phyloP scores from a whole-genome alignment of 2,113 vertebrate species.

The Nibea coibor region DNA sequence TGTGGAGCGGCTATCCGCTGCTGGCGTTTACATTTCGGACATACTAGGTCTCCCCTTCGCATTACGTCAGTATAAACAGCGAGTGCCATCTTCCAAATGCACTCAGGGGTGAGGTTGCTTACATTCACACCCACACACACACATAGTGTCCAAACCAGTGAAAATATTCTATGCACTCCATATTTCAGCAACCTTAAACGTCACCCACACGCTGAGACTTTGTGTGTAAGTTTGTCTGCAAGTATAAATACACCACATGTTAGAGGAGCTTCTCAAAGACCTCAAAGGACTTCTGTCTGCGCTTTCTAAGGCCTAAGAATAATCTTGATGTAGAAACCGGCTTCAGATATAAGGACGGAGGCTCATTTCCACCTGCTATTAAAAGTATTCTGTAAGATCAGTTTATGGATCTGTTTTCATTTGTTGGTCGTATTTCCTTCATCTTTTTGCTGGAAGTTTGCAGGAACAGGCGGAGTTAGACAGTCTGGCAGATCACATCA shows the following conservation, averaged over 20 bases:
- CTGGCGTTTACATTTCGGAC: conserved; percentile 50
- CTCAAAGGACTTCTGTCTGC: neutral
- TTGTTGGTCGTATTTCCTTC: neutral
- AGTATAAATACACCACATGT: neutral
- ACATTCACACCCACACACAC: neutral
- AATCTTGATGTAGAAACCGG: neutral
- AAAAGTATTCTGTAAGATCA: neutral
- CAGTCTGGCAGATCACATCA: neutral
- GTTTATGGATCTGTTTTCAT: neutral
- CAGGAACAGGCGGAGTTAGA: neutral
- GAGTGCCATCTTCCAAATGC: neutral
- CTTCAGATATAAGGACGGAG: neutral
- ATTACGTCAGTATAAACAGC: conserved; percentile 46
- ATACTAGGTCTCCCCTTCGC: conserved; percentile 8
- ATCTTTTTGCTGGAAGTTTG: neutral
- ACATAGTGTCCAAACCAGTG: neutral
- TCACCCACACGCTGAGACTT: neutral
- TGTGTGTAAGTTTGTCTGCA: too few species aligned
- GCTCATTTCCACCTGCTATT: neutral
- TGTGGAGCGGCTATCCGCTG: neutral
- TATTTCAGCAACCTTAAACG: neutral
- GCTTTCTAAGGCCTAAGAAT: neutral
- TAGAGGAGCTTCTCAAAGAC: neutral
- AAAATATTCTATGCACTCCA: neutral
- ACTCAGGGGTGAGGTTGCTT: neutral